phyloP scores from a whole-genome alignment of 2,888 invertebrate species.

The Meloe dianella region DNA sequence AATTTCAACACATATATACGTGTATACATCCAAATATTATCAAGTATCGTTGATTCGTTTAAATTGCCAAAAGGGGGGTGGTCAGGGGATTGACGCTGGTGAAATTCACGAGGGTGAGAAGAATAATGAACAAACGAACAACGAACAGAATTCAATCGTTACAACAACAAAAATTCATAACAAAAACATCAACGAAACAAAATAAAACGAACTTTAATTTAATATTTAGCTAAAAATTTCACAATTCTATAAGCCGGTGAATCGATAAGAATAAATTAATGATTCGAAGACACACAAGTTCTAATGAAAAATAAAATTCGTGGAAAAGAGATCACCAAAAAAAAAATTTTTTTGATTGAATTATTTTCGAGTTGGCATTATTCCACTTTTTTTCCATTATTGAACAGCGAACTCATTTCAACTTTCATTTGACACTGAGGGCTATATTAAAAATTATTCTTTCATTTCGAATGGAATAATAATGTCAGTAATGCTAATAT shows the following conservation, averaged over 20 bases:
- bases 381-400: neutral
- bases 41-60: neutral
- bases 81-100: too few relatives aligned
- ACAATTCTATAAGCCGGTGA: neutral
- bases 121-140: neutral
- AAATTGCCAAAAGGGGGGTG: neutral
- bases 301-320: neutral
- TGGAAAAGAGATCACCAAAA: neutral
- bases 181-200: too few relatives aligned
- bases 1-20: neutral
- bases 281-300: neutral
- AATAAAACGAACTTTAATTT: neutral
- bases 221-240: neutral
- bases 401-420: neutral
- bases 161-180: too few relatives aligned
- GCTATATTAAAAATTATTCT: too few relatives aligned
- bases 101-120: neutral
- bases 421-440: neutral
- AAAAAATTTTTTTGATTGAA: slow-evolving; percentile 3
- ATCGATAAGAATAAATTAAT: neutral
- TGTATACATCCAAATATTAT: too few relatives aligned
- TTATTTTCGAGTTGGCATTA: neutral
- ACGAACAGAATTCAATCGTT: too few relatives aligned
- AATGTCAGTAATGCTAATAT: neutral
- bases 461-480: too few relatives aligned